Evolutionary conservation across 2,797 vertebrate species (phyloP).

Genomic region (Enteromius trimaculatus): DNA sequence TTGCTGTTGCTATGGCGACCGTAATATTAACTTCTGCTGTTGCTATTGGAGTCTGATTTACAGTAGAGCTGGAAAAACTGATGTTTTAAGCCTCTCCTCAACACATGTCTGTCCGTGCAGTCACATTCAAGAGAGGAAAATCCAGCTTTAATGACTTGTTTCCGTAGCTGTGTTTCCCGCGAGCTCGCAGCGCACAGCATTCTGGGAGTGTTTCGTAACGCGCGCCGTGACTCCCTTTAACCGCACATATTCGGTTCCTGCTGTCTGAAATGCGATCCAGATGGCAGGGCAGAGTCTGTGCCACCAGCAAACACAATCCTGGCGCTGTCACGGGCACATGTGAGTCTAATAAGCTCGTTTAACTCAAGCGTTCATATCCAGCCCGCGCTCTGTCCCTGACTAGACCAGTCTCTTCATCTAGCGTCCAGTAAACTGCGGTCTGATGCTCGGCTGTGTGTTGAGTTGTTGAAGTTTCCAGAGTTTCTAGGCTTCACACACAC

Average conservation of each 20-base stretch:
- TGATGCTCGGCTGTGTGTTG: neutral
- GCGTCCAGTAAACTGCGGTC: neutral
- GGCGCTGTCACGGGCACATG: neutral
- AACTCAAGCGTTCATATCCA: neutral
- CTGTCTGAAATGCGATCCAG: constrained; percentile 12
- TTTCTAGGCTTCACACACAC: neutral
- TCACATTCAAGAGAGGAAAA: neutral
- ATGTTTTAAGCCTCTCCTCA: neutral
- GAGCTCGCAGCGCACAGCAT: neutral
- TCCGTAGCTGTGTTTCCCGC: neutral
- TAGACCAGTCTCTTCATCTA: neutral
- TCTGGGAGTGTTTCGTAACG: constrained; percentile 17
- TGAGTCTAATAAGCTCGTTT: neutral
- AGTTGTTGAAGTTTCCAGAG: neutral
- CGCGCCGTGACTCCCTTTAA: constrained; percentile 16
- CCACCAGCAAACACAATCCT: neutral
- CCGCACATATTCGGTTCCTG: neutral
- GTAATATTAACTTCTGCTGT: neutral
- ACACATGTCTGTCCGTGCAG: neutral
- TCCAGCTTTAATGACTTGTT: neutral
- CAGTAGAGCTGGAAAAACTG: neutral
- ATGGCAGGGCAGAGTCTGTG: neutral
- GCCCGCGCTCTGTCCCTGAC: neutral
- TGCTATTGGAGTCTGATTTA: neutral
- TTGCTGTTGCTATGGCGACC: neutral